Evolutionary conservation across 2,113 vertebrate species (phyloP), one percentile per base, ranked within the genome.

Genomic region (Sapajus apella): DNA sequence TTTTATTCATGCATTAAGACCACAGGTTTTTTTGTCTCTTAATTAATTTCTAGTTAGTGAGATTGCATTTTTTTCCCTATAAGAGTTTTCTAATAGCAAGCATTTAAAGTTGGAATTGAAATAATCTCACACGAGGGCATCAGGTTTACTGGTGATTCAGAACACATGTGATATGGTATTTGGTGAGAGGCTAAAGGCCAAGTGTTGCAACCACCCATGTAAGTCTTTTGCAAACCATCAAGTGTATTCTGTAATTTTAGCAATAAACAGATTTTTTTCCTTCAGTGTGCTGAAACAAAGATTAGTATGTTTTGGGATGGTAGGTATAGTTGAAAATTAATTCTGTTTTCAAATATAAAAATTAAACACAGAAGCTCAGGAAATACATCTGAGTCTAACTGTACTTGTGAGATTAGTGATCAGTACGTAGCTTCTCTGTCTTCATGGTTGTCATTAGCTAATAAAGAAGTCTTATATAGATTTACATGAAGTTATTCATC

Each of bases 331-430:
- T 94, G 87, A 89, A 97, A 96, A 95, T 91, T 95, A 93, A 37
- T 82, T 92, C 86, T 92, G 20, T 68, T 94, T 89, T 91, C 90
- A 89, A 94, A 80, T 91, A 30, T 82, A 87, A 96, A 96, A 96
- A 72, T 94, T 85, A 84, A 96, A 77, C 68, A 94, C 8, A 86
- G 61, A 90, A 70, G 47, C 50, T 93, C 18, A 68, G 85, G 79
- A 94, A 79, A 61, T 88, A 64, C n/a, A 14, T 64, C 43, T 90
- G 81, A 87, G 9, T 94, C 66, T 95, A 82, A 96, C 91, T 77
- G 25, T 95, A 18, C 32, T 95, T 95, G 25, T 76, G 43, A 93
- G 9, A 30, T 91, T 93, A 32, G 16, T 82, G 83, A 96, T 90
- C 25, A 40, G 5, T 92, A 37, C 70, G 5, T 88, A 76, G 56